Evolutionary conservation across 37 sponge, comb jelly and placozoan species (phyloP), one percentile per base, ranked within the genome.

Genomic region (Halisarca cf. caerulea): DNA sequence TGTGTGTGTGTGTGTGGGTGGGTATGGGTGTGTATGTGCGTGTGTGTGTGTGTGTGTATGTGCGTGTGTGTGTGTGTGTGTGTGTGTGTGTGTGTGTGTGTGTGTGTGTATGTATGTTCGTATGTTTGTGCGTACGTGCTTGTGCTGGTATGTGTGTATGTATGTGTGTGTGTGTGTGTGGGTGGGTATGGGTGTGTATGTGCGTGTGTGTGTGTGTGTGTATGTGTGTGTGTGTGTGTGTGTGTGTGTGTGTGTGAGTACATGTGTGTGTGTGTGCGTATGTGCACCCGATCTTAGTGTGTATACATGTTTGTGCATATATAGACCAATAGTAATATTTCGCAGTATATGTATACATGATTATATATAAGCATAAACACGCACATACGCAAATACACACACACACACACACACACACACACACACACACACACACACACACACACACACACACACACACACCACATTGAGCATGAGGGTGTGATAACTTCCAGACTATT

Each of bases 31-130:
- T 47, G 51, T 11, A 47, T 47, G 51, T 47, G 51, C 51, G 11
- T 47, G 51, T 6, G 51, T 47, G 51, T 47, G 51, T 62, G 64
- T 27, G 23, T 54, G 57, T 17, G 57, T 54, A 27, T 27, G 64
- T 62, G 64, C 23, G 64, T 62, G 64, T 27, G 64, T 62, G 64
- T 27, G 64, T 62, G 64, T 27, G 64, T 62, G 64, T 62, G 64
- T 62, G 64, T 62, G 64, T 62, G 64, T 62, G 64, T 62, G 30
- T 28, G 24, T 61, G 64, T 61, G 64, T 61, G 64, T 61, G 64
- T 27, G 15, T 61, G 64, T 15, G 64, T 61, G 64, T 9, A 23
- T 27, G 64, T 9, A 23, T 23, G 64, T 23, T 7, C 20, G 64
- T 23, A 6, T 23, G 20, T 61, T 7, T 23, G 15, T 61, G 24